Evolutionary conservation across 2,113 vertebrate genomes (phyloP).

Genomic region (Eptesicus fuscus): DNA sequence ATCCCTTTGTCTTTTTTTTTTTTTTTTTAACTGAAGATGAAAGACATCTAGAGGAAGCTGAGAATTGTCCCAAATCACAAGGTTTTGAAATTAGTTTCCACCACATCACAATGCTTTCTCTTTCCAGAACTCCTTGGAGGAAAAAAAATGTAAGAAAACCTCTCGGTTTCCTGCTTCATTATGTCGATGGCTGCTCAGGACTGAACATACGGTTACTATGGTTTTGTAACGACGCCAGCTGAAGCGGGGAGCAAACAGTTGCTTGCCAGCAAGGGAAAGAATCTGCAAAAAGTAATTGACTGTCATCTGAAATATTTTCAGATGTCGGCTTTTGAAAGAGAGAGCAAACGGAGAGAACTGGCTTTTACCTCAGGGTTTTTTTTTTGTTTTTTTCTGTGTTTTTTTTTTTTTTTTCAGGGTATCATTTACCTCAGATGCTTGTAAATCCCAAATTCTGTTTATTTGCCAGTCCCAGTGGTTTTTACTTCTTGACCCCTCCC

Average conservation of each 20-base stretch:
- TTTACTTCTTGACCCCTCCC: not conserved
- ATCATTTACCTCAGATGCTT: conserved; percentile 18
- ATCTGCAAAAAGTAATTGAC: conserved; percentile 55
- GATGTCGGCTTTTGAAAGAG: conserved; percentile 44
- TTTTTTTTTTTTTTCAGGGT: not conserved
- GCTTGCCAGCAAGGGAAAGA: conserved; percentile 39
- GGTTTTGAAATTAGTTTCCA: conserved; percentile 9
- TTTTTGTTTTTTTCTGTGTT: not conserved
- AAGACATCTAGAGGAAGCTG: not conserved
- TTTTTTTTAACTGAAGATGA: not conserved
- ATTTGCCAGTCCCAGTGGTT: not conserved
- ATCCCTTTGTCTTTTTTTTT: not conserved
- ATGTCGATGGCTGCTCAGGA: conserved; percentile 19
- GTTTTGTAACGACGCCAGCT: conserved; percentile 54
- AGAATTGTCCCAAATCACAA: not conserved
- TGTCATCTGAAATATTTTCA: conserved; percentile 62
- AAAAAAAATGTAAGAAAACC: conserved; percentile 31
- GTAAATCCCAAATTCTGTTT: conserved; percentile 39
- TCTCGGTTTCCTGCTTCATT: conserved; percentile 24
- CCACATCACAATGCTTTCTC: conserved; percentile 28
- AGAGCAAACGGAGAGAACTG: not conserved
- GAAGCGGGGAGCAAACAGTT: not conserved
- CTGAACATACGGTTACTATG: not conserved
- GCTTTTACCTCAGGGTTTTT: conserved; percentile 10
- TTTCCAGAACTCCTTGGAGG: conserved; percentile 54